Evolutionary conservation across 2,797 vertebrate species (phyloP).

Genomic region (Poecilia picta): DNA sequence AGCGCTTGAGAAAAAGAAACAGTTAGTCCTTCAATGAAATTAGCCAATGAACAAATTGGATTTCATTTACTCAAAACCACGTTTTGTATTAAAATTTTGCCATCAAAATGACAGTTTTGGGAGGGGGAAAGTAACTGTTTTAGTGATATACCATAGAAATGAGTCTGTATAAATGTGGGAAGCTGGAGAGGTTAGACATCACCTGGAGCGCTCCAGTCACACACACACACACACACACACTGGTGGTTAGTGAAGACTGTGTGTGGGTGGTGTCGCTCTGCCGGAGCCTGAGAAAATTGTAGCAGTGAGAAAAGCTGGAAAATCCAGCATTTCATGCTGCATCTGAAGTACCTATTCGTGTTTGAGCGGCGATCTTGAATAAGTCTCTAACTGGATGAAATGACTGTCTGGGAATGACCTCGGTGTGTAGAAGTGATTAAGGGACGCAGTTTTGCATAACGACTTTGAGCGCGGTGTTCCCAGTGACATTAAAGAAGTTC

Average conservation of each 20-base stretch:
- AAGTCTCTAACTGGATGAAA: conserved; percentile 72
- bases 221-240: conserved; percentile 6
- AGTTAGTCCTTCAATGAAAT: background rate
- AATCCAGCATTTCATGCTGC: conserved; percentile 62
- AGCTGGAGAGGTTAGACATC: conserved; percentile 32
- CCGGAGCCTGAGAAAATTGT: conserved; percentile 68
- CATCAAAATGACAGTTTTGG: conserved; percentile 8
- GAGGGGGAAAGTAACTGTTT: conserved; percentile 27
- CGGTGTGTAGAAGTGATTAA: conserved; percentile 75
- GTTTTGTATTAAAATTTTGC: conserved; percentile 13
- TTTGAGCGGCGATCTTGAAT: conserved; percentile 55
- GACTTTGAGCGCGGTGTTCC: conserved; percentile 55
- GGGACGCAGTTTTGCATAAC: conserved; percentile 61
- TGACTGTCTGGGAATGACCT: conserved; percentile 74
- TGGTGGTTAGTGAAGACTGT: conserved; percentile 32
- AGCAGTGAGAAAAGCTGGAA: conserved; percentile 68
- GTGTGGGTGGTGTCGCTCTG: conserved; percentile 35
- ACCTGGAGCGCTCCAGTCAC: conserved; percentile 15
- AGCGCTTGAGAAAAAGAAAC: background rate
- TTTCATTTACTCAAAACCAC: background rate
- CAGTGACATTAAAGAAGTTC: conserved; percentile 51
- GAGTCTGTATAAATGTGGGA: conserved; percentile 22
- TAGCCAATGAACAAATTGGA: background rate
- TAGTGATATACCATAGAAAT: conserved; percentile 27
- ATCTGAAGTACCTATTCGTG: conserved; percentile 64